Evolutionary conservation across 1,140 invertebrate species (phyloP).

Genomic region (Orchesella cincta): DNA sequence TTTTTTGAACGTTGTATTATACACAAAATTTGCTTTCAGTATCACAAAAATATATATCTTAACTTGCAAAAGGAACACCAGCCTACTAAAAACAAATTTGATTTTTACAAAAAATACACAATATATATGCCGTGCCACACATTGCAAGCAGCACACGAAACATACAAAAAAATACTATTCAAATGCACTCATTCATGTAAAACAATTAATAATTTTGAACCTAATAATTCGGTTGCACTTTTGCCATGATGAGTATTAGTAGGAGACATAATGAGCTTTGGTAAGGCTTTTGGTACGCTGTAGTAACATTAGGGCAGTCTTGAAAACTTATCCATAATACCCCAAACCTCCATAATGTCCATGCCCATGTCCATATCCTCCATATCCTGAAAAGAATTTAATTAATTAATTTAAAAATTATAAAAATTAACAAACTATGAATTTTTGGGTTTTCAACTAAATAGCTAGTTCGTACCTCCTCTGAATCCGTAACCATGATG

Average conservation of each 20-base stretch:
- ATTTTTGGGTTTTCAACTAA: no score
- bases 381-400: no score
- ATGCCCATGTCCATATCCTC: constrained; percentile 31
- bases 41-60: constrained; percentile 30
- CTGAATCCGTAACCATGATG: constrained; percentile 33
- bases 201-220: constrained; percentile 6
- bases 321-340: constrained; percentile 25
- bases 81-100: constrained; percentile 3
- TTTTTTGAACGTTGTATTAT: constrained; percentile 16
- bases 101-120: not conserved
- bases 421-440: not conserved
- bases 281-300: not conserved
- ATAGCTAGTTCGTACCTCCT: no score
- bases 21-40: not conserved
- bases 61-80: constrained; percentile 30
- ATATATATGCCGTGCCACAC: not conserved
- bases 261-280: not conserved
- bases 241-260: constrained; percentile 5
- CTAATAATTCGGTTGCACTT: constrained; percentile 10
- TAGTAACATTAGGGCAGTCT: not conserved
- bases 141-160: not conserved
- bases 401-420: no score
- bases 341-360: constrained; percentile 20
- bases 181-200: not conserved
- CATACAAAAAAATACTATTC: not conserved